These are phyloP conservation scores for Chromis chromis DNA, from an alignment of 2,797 vertebrate species.

Conservation along the genomic window DNA sequence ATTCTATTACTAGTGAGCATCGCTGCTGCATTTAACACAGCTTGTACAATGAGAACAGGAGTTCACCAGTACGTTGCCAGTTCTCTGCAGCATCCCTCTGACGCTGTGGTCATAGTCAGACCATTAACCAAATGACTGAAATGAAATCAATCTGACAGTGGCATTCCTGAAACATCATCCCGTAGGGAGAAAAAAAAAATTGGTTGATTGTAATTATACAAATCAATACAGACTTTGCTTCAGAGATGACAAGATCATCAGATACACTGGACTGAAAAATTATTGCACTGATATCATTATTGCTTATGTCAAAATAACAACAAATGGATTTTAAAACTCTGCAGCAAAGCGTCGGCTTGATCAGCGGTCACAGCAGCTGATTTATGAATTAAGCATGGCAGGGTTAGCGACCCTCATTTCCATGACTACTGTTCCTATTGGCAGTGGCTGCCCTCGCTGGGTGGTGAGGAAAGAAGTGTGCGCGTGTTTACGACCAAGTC, in stretches of 20 bases:
- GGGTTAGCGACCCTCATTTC: slow-evolving; percentile 68
- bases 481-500: slow-evolving; percentile 46
- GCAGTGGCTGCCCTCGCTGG: slow-evolving; percentile 43
- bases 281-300: slow-evolving; percentile 26
- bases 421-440: slow-evolving; percentile 59
- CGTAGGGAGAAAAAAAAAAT: not conserved
- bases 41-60: not conserved
- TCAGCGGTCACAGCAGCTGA: slow-evolving; percentile 45
- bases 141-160: not conserved
- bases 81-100: too few relatives aligned
- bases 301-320: slow-evolving; percentile 35
- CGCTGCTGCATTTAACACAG: not conserved
- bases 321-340: slow-evolving; percentile 18
- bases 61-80: not conserved
- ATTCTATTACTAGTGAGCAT: not conserved
- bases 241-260: not conserved
- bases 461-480: slow-evolving; percentile 33
- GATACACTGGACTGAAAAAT: not conserved
- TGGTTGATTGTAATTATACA: slow-evolving; percentile 16
- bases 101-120: not conserved
- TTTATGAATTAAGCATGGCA: slow-evolving; percentile 65
- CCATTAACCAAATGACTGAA: too few relatives aligned
- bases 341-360: slow-evolving; percentile 19
- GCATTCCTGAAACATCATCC: not conserved
- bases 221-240: slow-evolving; percentile 16